A percentile compares a stretch with the other conserved stretches of the same genome.
These are phyloP conservation scores for Mustelus asterias DNA, from an alignment of 2,113 vertebrate genomes.

Conservation along the genomic window DNA sequence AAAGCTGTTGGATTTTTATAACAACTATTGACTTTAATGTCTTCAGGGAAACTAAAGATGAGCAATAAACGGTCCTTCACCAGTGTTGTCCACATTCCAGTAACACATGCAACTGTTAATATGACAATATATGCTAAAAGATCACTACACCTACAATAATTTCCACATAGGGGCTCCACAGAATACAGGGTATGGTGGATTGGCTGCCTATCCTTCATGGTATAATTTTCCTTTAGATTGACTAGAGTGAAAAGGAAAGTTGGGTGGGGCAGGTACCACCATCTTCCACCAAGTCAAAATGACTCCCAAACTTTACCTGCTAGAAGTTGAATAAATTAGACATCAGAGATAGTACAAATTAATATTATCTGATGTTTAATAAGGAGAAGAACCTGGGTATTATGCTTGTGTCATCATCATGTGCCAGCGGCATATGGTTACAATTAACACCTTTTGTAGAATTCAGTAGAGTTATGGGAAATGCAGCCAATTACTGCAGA, in stretches of 20 bases:
- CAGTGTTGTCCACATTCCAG: neutral
- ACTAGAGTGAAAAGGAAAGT: neutral
- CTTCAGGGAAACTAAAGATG: neutral
- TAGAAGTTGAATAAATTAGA: neutral
- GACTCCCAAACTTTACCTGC: neutral
- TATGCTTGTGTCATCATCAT: neutral
- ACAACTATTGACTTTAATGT: neutral
- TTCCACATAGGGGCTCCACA: neutral
- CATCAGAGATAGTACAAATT: neutral
- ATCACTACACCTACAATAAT: neutral
- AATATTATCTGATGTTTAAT: neutral
- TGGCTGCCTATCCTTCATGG: neutral
- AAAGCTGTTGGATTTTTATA: neutral
- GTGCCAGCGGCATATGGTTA: neutral
- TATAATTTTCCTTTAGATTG: neutral
- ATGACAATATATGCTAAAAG: neutral
- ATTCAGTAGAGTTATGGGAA: slow-evolving; percentile 8
- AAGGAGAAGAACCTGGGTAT: neutral
- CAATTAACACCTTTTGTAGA: neutral
- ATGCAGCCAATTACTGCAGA: neutral
- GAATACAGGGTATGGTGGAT: neutral
- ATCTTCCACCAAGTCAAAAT: neutral
- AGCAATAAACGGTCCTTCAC: neutral
- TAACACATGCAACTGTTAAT: neutral
- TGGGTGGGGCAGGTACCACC: neutral